A percentile compares a stretch with the other conserved stretches of the same genome.
Evolutionary conservation across 2,888 invertebrate species (phyloP).

Genomic region (Hydriomena furcata): DNA sequence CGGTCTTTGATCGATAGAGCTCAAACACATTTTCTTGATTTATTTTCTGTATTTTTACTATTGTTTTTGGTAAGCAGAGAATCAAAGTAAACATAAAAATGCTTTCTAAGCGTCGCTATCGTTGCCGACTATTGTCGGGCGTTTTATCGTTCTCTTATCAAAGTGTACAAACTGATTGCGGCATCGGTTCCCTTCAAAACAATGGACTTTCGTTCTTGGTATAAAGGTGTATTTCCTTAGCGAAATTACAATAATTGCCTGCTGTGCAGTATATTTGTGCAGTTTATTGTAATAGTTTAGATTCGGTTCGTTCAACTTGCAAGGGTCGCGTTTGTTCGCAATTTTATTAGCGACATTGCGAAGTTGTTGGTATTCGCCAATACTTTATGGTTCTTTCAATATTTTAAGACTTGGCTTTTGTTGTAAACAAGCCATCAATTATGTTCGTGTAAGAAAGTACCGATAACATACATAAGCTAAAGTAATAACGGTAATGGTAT

Average conservation of each 20-base stretch:
- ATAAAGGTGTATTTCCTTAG: too few species aligned
- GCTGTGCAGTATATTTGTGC: constrained; percentile 40
- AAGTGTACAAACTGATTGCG: constrained; percentile 54
- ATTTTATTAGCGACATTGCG: constrained; percentile 19
- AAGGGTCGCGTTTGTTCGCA: constrained; percentile 25
- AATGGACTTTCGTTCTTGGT: constrained; percentile 35
- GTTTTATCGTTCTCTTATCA: constrained; percentile 66
- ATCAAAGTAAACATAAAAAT: constrained; percentile 35
- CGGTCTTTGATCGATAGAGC: not conserved
- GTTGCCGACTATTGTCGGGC: constrained; percentile 57
- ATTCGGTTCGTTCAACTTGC: constrained; percentile 41
- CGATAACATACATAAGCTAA: constrained; percentile 39
- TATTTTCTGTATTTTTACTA: not conserved
- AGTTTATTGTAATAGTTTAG: constrained; percentile 41
- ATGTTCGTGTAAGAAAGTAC: constrained; percentile 12
- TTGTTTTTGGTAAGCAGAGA: constrained; percentile 7
- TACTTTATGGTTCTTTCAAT: constrained; percentile 9
- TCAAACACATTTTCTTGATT: too few species aligned
- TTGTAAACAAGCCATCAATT: constrained; percentile 12
- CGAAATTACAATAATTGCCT: constrained; percentile 29
- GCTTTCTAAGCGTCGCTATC: constrained; percentile 43
- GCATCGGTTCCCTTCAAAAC: constrained; percentile 41
- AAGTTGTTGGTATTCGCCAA: constrained; percentile 22
- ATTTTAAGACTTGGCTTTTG: constrained; percentile 4
- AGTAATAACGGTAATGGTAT: constrained; percentile 63